phyloP scores from a whole-genome alignment of 2,113 vertebrate genomes.

The Campylomormyrus tamandua region DNA sequence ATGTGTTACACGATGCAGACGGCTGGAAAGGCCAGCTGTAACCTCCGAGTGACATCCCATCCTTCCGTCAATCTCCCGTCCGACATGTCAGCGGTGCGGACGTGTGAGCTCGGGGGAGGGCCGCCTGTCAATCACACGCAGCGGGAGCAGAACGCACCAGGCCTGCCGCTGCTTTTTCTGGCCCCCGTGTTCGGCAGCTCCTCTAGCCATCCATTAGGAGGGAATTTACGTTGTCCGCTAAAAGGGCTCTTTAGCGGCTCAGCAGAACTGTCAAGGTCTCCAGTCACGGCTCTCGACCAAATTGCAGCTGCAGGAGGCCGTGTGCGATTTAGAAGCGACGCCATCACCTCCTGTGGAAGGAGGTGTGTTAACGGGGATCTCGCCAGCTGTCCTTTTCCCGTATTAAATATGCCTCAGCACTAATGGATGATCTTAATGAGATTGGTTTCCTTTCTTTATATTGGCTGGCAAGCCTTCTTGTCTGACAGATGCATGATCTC shows the following conservation, averaged over 20 bases:
- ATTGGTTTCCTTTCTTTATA: neutral
- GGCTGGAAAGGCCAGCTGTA: neutral
- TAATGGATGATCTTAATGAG: conserved; percentile 4
- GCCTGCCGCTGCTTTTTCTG: neutral
- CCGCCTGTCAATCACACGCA: neutral
- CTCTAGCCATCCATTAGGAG: neutral
- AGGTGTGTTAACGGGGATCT: neutral
- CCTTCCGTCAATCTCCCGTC: neutral
- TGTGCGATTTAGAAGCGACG: neutral
- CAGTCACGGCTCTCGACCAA: neutral
- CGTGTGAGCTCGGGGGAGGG: neutral
- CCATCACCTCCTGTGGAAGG: neutral
- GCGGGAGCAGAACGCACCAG: too few relatives aligned
- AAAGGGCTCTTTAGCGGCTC: neutral
- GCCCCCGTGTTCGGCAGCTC: neutral
- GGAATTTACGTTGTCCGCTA: neutral
- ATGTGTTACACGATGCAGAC: neutral
- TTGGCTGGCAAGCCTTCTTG: neutral
- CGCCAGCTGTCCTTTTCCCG: too few relatives aligned
- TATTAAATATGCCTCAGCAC: neutral
- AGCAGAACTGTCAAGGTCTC: neutral
- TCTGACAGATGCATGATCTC: neutral
- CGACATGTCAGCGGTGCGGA: neutral
- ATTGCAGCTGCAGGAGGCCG: neutral
- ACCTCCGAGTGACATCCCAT: neutral